Evolutionary conservation across 2,113 vertebrate genomes (phyloP).

Genomic region (Pseudorhombus dupliciocellatus): DNA sequence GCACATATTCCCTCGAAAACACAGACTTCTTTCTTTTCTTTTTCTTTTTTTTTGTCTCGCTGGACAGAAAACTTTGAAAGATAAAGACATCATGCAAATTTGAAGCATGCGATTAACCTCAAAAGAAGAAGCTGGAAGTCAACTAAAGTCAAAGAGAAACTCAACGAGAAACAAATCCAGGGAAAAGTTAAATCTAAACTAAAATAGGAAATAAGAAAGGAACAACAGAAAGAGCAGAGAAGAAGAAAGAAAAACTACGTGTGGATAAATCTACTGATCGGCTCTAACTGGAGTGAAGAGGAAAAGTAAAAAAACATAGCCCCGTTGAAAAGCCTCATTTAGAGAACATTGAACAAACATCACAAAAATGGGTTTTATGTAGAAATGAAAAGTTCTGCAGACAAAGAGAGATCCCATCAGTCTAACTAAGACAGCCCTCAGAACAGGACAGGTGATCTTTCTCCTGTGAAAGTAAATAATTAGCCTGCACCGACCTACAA

Average conservation of each 20-base stretch:
- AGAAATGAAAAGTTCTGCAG: conserved; percentile 82
- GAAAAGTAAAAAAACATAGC: conserved; percentile 78
- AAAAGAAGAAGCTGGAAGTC: conserved; percentile 68
- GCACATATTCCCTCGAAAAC: conserved; percentile 76
- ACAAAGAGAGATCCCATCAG: conserved; percentile 80
- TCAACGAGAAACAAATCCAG: conserved; percentile 70
- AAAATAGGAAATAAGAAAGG: conserved; percentile 67
- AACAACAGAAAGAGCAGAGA: conserved; percentile 69
- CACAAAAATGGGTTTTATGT: conserved; percentile 81
- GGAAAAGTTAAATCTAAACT: conserved; percentile 54
- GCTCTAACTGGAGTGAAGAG: conserved; percentile 73
- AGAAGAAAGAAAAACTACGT: conserved; percentile 67
- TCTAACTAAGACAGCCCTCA: conserved; percentile 84
- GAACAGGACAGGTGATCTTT: conserved; percentile 84
- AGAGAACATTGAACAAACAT: conserved; percentile 84
- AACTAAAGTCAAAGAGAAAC: conserved; percentile 68
- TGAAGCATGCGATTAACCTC: conserved; percentile 82
- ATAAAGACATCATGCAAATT: conserved; percentile 84
- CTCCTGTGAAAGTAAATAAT: conserved; percentile 81
- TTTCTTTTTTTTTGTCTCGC: conserved; percentile 35
- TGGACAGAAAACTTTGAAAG: conserved; percentile 75
- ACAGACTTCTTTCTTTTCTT: conserved; percentile 48
- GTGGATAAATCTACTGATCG: conserved; percentile 76
- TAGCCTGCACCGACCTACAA: conserved; percentile 90
- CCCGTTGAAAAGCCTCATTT: conserved; percentile 75